A percentile compares a stretch with the other conserved stretches of the same genome.
Evolutionary conservation across 2,113 vertebrate species (phyloP).

Genomic region (Beaufortia kweichowensis): DNA sequence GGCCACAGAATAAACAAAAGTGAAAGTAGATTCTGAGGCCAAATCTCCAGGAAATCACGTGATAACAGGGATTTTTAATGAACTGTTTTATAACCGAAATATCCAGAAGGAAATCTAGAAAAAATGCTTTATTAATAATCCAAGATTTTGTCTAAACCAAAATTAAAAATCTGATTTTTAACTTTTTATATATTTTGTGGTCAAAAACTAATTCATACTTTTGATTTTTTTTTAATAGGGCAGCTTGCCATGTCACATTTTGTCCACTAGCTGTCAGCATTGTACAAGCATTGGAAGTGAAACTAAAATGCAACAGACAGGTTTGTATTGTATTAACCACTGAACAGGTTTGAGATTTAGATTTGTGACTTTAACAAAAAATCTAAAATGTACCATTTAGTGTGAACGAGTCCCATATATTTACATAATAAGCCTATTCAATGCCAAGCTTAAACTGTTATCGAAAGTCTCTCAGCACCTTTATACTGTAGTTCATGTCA

Average conservation of each 20-base stretch:
- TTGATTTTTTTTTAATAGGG: background rate
- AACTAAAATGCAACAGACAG: background rate
- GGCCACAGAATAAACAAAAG: constrained; percentile 12
- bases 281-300: constrained; percentile 13
- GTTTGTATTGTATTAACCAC: background rate
- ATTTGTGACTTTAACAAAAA: background rate
- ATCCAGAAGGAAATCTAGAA: background rate
- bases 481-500: constrained; percentile 10
- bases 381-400: background rate
- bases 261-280: constrained; percentile 60
- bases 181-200: background rate
- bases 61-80: constrained; percentile 4
- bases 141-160: background rate
- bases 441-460: constrained; percentile 5
- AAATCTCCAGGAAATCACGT: constrained; percentile 24
- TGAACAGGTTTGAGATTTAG: background rate
- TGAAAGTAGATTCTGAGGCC: constrained; percentile 14
- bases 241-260: background rate
- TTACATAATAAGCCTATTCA: background rate
- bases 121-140: too few species aligned
- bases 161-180: background rate
- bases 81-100: background rate
- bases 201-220: background rate
- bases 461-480: background rate
- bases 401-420: too few species aligned